These are phyloP conservation scores for Sweltsa coloradensis DNA, from an alignment of 1,140 invertebrate species.

Conservation along the genomic window DNA sequence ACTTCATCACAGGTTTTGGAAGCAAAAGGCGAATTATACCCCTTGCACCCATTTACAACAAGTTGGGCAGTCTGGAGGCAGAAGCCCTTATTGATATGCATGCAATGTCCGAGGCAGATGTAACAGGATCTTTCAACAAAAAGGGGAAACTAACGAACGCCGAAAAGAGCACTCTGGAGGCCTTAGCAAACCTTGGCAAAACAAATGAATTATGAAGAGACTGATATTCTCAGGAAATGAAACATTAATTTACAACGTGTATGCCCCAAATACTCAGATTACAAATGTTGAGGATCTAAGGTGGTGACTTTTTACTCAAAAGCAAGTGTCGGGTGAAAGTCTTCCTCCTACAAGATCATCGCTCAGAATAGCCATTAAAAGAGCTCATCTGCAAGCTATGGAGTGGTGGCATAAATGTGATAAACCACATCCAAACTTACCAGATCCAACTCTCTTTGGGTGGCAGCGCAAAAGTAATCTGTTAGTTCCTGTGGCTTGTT, in stretches of 20 bases:
- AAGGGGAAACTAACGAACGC: slow-evolving; percentile 1
- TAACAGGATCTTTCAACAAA: background rate
- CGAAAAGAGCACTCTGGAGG: background rate
- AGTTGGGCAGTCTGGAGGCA: slow-evolving; percentile 1
- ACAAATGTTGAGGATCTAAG: slow-evolving; percentile 1
- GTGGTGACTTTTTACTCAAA: slow-evolving; percentile 8
- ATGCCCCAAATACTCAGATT: slow-evolving; percentile 2
- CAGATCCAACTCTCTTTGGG: no score
- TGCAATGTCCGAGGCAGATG: background rate
- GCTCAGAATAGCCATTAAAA: background rate
- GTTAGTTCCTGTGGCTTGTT: no score
- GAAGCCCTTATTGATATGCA: slow-evolving; percentile 2
- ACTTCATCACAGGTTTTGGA: background rate
- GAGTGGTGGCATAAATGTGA: no score
- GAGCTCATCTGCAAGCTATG: no score
- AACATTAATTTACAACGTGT: slow-evolving; percentile 2
- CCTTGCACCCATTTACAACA: background rate
- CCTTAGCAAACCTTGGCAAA: background rate
- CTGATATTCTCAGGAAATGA: background rate
- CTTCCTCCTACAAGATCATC: slow-evolving; percentile 6
- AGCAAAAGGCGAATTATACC: slow-evolving; percentile 1
- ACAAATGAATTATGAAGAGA: background rate
- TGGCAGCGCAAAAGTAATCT: no score
- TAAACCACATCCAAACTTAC: no score
- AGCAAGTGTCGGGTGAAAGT: background rate